A percentile compares a stretch with the other conserved stretches of the same genome.
These are phyloP conservation scores for Noctua pronuba DNA, from an alignment of 2,888 invertebrate species.

Conservation along the genomic window DNA sequence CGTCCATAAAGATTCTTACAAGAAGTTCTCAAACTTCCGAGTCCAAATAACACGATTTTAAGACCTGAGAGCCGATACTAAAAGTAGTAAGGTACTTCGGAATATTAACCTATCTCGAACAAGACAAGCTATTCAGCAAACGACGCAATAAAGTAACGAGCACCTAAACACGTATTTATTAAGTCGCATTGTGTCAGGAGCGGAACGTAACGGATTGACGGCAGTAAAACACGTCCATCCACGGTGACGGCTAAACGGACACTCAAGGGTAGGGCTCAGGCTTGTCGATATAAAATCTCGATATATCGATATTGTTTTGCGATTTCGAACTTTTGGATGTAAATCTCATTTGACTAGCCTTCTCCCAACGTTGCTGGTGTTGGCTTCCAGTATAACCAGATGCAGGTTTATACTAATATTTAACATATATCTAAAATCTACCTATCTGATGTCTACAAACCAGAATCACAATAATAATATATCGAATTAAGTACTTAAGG, in stretches of 20 bases:
- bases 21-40: neutral
- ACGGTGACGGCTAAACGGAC: slow-evolving; percentile 32
- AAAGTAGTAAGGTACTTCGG: neutral
- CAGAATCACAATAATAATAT: neutral
- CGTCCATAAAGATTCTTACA: neutral
- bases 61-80: neutral
- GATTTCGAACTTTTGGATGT: neutral
- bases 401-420: neutral
- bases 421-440: neutral
- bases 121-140: slow-evolving; percentile 16
- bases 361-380: neutral
- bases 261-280: slow-evolving; percentile 14
- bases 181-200: slow-evolving; percentile 42
- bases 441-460: neutral
- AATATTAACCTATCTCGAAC: neutral
- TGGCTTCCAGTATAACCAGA: neutral
- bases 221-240: slow-evolving; percentile 47
- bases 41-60: neutral
- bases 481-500: neutral
- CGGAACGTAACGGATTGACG: slow-evolving; percentile 55
- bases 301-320: neutral
- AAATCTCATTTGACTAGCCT: neutral
- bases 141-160: slow-evolving; percentile 25
- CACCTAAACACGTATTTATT: slow-evolving; percentile 51
- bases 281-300: neutral